phyloP scores from a whole-genome alignment of 2,797 vertebrate genomes.

The Enteromius fasciolatus region DNA sequence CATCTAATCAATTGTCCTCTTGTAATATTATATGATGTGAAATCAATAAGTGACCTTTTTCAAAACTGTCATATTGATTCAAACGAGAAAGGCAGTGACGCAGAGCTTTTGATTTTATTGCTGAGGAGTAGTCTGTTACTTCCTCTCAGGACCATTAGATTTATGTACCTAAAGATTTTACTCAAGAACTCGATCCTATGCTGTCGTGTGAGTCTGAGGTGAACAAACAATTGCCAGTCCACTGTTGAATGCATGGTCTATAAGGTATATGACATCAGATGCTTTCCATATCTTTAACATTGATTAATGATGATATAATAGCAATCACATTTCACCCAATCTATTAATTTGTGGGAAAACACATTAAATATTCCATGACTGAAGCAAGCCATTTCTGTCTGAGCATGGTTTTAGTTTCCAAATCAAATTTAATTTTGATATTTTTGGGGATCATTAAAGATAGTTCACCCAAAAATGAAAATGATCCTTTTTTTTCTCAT shows the following conservation, averaged over 20 bases:
- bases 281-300: constrained; percentile 11
- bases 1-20: background rate
- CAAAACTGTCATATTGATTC: constrained; percentile 41
- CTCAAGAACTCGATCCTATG: constrained; percentile 3
- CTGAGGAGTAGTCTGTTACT: constrained; percentile 3
- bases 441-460: background rate
- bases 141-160: constrained; percentile 28
- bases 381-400: background rate
- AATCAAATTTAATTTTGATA: background rate
- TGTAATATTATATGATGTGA: constrained; percentile 3
- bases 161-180: constrained; percentile 62
- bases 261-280: constrained; percentile 6
- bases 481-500: too few relatives aligned
- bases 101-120: constrained; percentile 37
- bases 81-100: constrained; percentile 45
- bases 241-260: background rate
- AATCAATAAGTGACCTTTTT: constrained; percentile 29
- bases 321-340: background rate
- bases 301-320: background rate
- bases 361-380: background rate
- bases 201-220: constrained; percentile 5
- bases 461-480: too few relatives aligned
- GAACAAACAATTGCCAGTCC: constrained; percentile 43
- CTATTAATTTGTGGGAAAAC: background rate
- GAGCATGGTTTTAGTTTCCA: background rate